Percentiles rank a stretch among this genome's conserved stretches.
phyloP scores from a whole-genome alignment of 2,797 vertebrate species.

The Arnoldichthys spilopterus region DNA sequence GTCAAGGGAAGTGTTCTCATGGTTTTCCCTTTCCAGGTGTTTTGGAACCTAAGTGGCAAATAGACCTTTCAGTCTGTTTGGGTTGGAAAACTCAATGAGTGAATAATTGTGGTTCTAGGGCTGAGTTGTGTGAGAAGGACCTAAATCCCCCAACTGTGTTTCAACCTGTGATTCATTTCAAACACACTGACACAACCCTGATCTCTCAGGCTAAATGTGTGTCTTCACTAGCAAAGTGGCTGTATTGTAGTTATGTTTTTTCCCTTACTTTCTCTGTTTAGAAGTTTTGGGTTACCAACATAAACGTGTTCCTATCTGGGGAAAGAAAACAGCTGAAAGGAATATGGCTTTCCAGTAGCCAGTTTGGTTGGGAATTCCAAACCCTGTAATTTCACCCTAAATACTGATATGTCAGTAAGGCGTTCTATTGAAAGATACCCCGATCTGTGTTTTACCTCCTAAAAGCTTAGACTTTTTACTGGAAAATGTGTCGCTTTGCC shows the following conservation, averaged over 20 bases:
- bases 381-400: constrained; percentile 12
- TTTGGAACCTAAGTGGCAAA: constrained; percentile 54
- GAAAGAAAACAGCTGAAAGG: constrained; percentile 30
- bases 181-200: not conserved
- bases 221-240: not conserved
- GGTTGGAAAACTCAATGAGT: constrained; percentile 30
- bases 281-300: constrained; percentile 13
- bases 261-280: constrained; percentile 23
- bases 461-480: constrained; percentile 22
- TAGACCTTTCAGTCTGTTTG: constrained; percentile 56
- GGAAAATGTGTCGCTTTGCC: constrained; percentile 26
- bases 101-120: constrained; percentile 11
- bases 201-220: not conserved
- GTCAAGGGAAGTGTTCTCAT: constrained; percentile 66
- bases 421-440: not conserved
- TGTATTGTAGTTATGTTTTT: not conserved
- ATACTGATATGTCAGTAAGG: constrained; percentile 31
- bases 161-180: not conserved
- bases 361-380: constrained; percentile 37
- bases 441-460: constrained; percentile 25
- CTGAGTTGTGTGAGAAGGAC: constrained; percentile 6
- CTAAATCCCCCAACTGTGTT: not conserved
- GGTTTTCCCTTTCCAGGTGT: constrained; percentile 62
- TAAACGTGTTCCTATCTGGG: not conserved
- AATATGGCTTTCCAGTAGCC: constrained; percentile 15